Evolutionary conservation across 2,888 invertebrate genomes (phyloP).

Genomic region (Brassicogethes aeneus): DNA sequence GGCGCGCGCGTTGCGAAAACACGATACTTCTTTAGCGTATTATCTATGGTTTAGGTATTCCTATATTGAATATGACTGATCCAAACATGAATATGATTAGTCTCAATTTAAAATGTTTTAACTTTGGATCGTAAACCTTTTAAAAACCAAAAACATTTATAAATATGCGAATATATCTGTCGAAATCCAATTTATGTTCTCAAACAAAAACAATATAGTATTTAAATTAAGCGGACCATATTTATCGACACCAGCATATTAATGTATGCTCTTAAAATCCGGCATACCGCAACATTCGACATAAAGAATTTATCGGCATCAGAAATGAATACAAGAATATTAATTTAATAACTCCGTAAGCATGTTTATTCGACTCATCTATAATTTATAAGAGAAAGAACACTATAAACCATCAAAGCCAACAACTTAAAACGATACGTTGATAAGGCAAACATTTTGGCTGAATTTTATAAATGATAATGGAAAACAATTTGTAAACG

Average conservation of each 20-base stretch:
- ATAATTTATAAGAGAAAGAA: conserved; percentile 13
- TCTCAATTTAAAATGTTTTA: too few species aligned
- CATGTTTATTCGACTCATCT: conserved; percentile 20
- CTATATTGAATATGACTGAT: too few species aligned
- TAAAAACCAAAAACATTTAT: too few species aligned
- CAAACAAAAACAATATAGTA: background rate
- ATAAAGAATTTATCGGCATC: conserved; percentile 22
- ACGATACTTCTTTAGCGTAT: too few species aligned
- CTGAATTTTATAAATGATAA: background rate
- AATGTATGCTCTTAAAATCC: conserved; percentile 19
- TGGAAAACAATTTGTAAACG: background rate
- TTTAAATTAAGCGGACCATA: conserved; percentile 4
- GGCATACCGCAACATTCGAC: conserved; percentile 17
- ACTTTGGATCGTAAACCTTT: too few species aligned
- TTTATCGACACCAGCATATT: conserved; percentile 20
- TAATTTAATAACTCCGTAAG: conserved; percentile 27
- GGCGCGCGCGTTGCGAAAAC: too few species aligned
- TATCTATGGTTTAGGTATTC: too few species aligned
- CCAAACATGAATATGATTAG: too few species aligned
- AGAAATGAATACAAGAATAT: conserved; percentile 24
- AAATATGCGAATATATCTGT: background rate
- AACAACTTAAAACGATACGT: background rate
- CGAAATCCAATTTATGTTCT: background rate
- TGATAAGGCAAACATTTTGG: background rate
- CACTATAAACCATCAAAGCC: background rate